phyloP scores from a whole-genome alignment of 2,113 vertebrate genomes.

The Sitta europaea region DNA sequence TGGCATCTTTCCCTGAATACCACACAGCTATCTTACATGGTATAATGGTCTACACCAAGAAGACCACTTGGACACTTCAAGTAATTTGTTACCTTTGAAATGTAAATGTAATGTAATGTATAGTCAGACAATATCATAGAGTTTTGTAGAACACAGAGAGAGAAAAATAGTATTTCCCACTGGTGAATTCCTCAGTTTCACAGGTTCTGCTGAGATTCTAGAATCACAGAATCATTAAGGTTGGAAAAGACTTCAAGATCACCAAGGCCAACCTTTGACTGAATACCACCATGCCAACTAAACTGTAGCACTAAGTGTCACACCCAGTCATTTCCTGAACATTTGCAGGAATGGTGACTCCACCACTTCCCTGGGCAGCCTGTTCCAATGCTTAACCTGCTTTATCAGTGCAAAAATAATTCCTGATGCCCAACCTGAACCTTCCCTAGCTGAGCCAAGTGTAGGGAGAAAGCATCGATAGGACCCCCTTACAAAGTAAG shows the following conservation, averaged over 20 bases:
- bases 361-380: neutral
- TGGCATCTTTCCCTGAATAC: neutral
- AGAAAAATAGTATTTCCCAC: neutral
- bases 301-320: neutral
- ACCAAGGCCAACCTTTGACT: neutral
- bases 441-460: neutral
- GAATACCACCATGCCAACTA: neutral
- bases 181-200: neutral
- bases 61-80: neutral
- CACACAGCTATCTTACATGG: neutral
- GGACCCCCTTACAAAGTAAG: neutral
- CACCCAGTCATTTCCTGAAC: neutral
- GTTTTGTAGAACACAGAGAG: neutral
- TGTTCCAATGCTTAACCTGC: neutral
- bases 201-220: neutral
- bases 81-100: neutral
- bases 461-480: fast-evolving
- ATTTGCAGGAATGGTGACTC: neutral
- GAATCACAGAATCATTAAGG: neutral
- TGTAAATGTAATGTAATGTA: neutral
- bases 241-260: neutral
- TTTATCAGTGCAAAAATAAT: neutral
- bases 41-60: neutral
- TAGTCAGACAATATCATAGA: neutral
- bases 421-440: neutral